phyloP scores from a whole-genome alignment of 1,140 invertebrate species.

The Metaphire vulgaris region DNA sequence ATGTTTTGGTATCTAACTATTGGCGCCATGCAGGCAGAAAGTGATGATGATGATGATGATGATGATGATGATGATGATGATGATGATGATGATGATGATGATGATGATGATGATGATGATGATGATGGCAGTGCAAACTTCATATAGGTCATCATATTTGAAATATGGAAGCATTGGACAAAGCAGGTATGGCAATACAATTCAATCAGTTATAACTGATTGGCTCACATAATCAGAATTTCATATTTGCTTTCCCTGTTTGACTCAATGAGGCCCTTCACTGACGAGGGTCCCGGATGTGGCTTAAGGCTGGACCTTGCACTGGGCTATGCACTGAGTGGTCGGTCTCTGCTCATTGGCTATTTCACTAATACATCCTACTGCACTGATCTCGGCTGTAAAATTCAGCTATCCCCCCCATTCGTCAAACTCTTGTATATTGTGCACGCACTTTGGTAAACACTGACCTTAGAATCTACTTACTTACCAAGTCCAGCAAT shows the following conservation, averaged over 20 bases:
- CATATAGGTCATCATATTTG: not conserved
- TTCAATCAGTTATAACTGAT: not conserved
- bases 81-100: not conserved
- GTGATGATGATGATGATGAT: slow-evolving; percentile 13
- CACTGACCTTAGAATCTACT: no score
- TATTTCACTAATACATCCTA: no score
- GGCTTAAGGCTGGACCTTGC: not conserved
- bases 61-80: not conserved
- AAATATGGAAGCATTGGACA: not conserved
- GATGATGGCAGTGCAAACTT: not conserved
- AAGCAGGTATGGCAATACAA: not conserved
- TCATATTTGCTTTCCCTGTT: not conserved
- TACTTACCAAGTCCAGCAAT: no score
- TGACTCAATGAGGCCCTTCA: not conserved
- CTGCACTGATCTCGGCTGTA: no score
- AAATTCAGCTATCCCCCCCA: no score
- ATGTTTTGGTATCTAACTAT: not conserved
- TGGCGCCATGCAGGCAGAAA: no score
- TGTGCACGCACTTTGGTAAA: no score
- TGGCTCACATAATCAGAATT: not conserved
- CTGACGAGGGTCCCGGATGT: not conserved
- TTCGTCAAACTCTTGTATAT: no score
- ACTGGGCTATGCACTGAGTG: no score
- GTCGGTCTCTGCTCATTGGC: no score
- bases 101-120: slow-evolving; percentile 9